Conservation (phyloP, 2,888 invertebrate species). For the Andrena camellia region DNA sequence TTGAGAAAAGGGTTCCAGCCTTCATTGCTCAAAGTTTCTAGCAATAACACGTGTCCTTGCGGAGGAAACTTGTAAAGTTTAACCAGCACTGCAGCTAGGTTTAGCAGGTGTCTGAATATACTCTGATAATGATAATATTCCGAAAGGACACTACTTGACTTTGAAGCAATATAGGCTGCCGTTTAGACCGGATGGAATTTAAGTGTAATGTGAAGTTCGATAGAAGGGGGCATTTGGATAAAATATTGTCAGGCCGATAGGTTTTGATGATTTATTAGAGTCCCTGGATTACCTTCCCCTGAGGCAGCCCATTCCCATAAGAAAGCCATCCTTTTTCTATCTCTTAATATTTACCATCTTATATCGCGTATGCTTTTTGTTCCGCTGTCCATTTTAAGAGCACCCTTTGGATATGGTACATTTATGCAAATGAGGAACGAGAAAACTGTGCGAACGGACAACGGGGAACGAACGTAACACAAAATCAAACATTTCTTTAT, state of each 20-base stretch:
- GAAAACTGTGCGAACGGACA: conserved; percentile 65
- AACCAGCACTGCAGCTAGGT: too few relatives aligned
- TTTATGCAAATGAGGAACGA: conserved; percentile 69
- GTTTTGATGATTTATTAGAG: conserved; percentile 73
- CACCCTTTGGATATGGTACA: conserved; percentile 77
- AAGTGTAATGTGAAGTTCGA: neutral
- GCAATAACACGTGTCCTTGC: too few relatives aligned
- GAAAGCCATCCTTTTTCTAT: conserved; percentile 66
- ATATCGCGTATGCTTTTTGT: conserved; percentile 63
- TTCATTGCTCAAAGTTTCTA: neutral
- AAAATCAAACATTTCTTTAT: conserved; percentile 50
- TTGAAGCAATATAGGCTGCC: too few relatives aligned
- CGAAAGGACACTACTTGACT: too few relatives aligned
- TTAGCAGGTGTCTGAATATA: too few relatives aligned
- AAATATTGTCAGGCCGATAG: conserved; percentile 53
- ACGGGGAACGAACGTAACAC: conserved; percentile 46
- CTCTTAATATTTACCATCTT: conserved; percentile 57
- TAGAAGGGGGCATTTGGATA: conserved; percentile 9
- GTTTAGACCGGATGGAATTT: neutral
- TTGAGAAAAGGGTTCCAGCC: neutral
- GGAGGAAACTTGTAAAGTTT: too few relatives aligned
- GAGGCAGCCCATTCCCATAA: conserved; percentile 71
- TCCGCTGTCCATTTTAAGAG: conserved; percentile 72
- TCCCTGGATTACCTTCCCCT: conserved; percentile 70
- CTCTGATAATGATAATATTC: too few relatives aligned